Percentiles rank a stretch among this genome's conserved stretches.
Conservation (phyloP, 2,113 vertebrate species). For the Odontesthes bonariensis region DNA sequence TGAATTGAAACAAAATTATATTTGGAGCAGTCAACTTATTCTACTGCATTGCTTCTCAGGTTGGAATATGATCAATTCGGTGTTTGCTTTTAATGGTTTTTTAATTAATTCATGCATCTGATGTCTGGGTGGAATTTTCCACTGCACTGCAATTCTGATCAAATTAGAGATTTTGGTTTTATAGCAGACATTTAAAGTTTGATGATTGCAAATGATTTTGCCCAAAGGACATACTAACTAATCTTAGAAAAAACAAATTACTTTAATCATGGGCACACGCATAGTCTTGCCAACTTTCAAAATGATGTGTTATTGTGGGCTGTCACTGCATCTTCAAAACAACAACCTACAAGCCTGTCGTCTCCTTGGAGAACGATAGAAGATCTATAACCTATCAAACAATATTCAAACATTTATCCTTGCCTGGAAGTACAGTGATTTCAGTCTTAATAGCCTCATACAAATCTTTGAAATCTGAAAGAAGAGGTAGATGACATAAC, state of each 20-base stretch:
- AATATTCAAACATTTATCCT: constrained; percentile 16
- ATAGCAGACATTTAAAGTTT: constrained; percentile 6
- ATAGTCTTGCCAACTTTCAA: constrained; percentile 17
- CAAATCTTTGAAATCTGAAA: not conserved
- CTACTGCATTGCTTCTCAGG: not conserved
- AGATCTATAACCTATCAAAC: constrained; percentile 14
- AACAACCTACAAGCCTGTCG: constrained; percentile 2
- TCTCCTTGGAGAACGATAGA: constrained; percentile 22
- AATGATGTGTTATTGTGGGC: constrained; percentile 1
- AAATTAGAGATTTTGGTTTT: not conserved
- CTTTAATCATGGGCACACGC: not conserved
- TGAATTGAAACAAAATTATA: no score
- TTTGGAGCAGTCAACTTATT: constrained; percentile 17
- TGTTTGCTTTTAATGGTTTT: constrained; percentile 4
- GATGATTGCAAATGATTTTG: not conserved
- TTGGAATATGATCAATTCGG: constrained; percentile 9
- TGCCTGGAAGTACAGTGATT: constrained; percentile 17
- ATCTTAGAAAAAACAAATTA: not conserved
- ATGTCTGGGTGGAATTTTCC: not conserved
- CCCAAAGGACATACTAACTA: not conserved
- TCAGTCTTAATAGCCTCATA: constrained; percentile 35
- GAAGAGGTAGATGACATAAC: constrained; percentile 16
- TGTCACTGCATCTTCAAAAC: constrained; percentile 14
- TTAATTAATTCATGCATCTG: not conserved
- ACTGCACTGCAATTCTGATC: not conserved